Base-by-base conservation (phyloP, 2,888 invertebrate species). In the Zelleria hepariella region DNA sequence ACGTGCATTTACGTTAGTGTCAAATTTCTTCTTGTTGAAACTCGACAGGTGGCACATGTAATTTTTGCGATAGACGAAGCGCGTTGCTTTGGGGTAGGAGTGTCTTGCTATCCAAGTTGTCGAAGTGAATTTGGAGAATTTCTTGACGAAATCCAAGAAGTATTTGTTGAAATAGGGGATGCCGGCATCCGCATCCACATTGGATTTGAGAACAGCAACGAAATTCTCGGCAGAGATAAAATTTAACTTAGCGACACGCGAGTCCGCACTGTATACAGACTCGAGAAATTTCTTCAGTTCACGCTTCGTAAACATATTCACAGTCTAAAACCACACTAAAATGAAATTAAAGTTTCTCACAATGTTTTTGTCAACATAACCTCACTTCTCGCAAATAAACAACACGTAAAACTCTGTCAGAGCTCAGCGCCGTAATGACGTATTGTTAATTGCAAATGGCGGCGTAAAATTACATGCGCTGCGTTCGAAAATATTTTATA, bases 91-190 rank as follows among this genome's bases (percentile, higher is more conserved):
- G 1, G 68, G 66, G 26, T 64, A 73, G 15, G 64, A 63, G 21
- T 55, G 57, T 48, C 66, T 60, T 1, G 74, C 72, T 20, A 70
- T 71, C 77, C 72, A 73, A 0, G 61, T 64, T 0, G 71, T 72
- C n/a, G 68, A 64, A 0, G 75, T 76, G 59, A 72, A 75, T 47
- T 61, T 65, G 0, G 70, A 67, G 57, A 77, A 76, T 49, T 69
- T 72, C 2, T 54, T 60, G 0, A 76, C 66, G 75, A 76, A 77
- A 23, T 67, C 59, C 5, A 58, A 62, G 0, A 62, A 53, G 58
- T 67, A 71, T 2, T 65, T 47, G 48, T 61, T 68, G 65, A 72
- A 74, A 49, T 63, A 65, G 2, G 66, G 62, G 2, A 51, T 5
- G 0, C 58, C 51, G 8, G 63, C 60, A 3, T 68, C 62, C 8